Percentiles rank a stretch among this genome's conserved stretches.
Evolutionary conservation across 1,140 invertebrate species (phyloP).

Genomic region (Anoplolepis gracilipes): DNA sequence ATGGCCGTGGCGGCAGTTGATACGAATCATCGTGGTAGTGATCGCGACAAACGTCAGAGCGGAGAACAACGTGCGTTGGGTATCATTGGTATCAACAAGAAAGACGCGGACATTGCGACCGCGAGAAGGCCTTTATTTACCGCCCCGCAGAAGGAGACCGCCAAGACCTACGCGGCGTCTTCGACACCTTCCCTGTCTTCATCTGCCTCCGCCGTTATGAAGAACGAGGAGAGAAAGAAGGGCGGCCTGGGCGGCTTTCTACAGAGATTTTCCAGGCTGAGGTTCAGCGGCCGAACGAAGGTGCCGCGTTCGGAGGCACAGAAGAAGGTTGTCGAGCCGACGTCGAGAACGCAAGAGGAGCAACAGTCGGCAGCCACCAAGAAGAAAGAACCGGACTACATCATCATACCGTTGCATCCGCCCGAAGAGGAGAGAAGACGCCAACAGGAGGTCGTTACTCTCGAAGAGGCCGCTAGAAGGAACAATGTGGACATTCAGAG

Average conservation of each 20-base stretch:
- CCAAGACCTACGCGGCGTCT: background rate
- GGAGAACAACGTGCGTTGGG: constrained; percentile 65
- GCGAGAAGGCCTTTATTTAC: constrained; percentile 49
- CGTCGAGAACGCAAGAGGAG: constrained; percentile 53
- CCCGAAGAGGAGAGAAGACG: constrained; percentile 77
- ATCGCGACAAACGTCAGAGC: constrained; percentile 68
- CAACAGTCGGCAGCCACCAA: constrained; percentile 56
- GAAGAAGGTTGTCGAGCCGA: constrained; percentile 72
- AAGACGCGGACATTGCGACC: constrained; percentile 75
- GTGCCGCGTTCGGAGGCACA: constrained; percentile 81
- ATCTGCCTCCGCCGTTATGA: constrained; percentile 33
- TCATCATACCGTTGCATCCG: constrained; percentile 85
- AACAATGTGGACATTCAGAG: constrained; percentile 72
- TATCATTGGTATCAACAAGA: constrained; percentile 59
- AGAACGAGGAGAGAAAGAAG: constrained; percentile 80
- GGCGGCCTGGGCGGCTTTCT: constrained; percentile 85
- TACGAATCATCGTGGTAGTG: constrained; percentile 74
- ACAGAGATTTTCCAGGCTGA: constrained; percentile 85
- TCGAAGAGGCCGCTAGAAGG: constrained; percentile 54
- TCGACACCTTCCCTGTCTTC: constrained; percentile 40
- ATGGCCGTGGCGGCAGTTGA: constrained; percentile 73
- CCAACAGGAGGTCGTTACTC: constrained; percentile 52
- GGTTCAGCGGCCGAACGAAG: constrained; percentile 85
- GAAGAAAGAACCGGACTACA: constrained; percentile 82
- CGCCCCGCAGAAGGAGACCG: background rate